A percentile compares a stretch with the other conserved stretches of the same genome.
Evolutionary conservation across 2,797 vertebrate genomes (phyloP).

Genomic region (Micrastur ruficollis): DNA sequence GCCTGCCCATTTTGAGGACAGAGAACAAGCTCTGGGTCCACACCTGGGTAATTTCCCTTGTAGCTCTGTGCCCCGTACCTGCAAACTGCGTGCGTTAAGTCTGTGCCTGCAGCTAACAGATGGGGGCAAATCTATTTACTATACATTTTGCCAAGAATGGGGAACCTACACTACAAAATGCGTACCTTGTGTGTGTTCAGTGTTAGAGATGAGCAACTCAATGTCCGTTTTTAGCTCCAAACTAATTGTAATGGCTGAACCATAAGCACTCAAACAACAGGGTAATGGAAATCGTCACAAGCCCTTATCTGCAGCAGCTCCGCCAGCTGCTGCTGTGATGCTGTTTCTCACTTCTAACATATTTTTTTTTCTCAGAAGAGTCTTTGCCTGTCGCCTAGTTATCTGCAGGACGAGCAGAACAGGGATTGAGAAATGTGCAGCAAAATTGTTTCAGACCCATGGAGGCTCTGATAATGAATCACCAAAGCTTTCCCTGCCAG

Average conservation of each 20-base stretch:
- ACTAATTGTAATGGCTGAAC: slow-evolving; percentile 9
- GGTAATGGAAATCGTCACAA: background rate
- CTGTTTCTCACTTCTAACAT: background rate
- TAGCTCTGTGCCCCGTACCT: background rate
- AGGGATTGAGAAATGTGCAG: background rate
- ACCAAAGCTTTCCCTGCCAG: slow-evolving; percentile 3
- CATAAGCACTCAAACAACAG: background rate
- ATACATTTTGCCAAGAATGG: background rate
- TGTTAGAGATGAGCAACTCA: background rate
- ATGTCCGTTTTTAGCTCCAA: background rate
- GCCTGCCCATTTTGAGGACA: background rate
- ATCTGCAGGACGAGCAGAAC: background rate
- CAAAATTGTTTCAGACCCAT: slow-evolving; percentile 16
- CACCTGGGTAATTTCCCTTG: background rate
- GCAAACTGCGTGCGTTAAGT: fast-evolving
- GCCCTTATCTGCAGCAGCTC: slow-evolving; percentile 9
- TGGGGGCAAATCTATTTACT: background rate
- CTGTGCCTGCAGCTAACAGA: background rate
- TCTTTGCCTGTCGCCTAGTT: background rate
- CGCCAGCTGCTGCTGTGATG: background rate
- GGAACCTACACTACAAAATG: background rate
- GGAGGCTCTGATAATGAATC: slow-evolving; percentile 17
- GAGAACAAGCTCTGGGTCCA: background rate
- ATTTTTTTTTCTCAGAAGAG: background rate
- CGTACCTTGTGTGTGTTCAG: background rate